A percentile compares a stretch with the other conserved stretches of the same genome.
These are phyloP conservation scores for Mylabris sibirica DNA, from an alignment of 2,888 invertebrate species.

Conservation along the genomic window DNA sequence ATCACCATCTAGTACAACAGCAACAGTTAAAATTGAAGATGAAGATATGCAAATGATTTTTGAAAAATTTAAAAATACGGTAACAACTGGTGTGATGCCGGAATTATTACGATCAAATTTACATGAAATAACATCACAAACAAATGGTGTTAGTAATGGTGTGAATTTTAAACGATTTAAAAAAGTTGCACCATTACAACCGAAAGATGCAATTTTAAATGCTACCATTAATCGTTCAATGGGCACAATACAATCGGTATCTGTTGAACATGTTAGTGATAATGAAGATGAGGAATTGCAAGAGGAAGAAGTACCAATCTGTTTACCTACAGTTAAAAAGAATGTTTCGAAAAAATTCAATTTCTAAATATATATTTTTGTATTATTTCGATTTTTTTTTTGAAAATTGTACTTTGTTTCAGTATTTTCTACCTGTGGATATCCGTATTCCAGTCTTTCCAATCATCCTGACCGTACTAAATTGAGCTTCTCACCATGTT, in stretches of 20 bases:
- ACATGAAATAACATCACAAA: not conserved
- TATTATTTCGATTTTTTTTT: not conserved
- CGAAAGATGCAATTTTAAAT: not conserved
- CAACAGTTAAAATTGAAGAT: conserved; percentile 13
- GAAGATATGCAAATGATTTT: conserved; percentile 29
- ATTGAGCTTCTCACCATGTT: too few relatives aligned
- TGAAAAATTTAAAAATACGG: conserved; percentile 28
- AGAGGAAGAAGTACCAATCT: not conserved
- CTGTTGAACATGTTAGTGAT: not conserved
- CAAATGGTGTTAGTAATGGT: not conserved
- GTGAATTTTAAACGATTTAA: conserved; percentile 35
- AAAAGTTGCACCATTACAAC: conserved; percentile 16
- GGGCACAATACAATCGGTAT: not conserved
- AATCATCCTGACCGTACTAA: not conserved
- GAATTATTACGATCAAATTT: conserved; percentile 11
- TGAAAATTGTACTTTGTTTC: not conserved
- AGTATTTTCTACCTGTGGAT: not conserved
- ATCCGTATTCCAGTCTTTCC: not conserved
- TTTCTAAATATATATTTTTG: not conserved
- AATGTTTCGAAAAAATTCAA: not conserved
- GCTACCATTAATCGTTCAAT: not conserved
- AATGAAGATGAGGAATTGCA: not conserved
- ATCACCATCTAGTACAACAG: not conserved
- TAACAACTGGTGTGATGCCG: conserved; percentile 16
- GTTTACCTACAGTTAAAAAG: not conserved